These are phyloP conservation scores for Takifugu bimaculatus DNA, from an alignment of 2,113 vertebrate genomes.

Conservation along the genomic window DNA sequence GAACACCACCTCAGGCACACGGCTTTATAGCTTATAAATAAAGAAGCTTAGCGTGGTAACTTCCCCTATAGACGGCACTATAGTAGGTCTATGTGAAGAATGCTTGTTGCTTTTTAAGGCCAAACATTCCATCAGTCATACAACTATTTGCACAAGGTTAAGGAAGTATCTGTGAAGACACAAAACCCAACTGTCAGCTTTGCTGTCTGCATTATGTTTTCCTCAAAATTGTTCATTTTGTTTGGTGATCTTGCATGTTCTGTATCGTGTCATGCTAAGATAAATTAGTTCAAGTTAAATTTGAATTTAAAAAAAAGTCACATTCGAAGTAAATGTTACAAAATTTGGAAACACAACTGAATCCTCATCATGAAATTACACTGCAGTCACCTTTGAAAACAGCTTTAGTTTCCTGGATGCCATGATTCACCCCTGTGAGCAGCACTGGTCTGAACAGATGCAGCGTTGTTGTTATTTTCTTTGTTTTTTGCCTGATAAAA, in stretches of 20 bases:
- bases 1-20: neutral
- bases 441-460: constrained; percentile 27
- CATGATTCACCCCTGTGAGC: constrained; percentile 20
- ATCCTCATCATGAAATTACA: constrained; percentile 16
- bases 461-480: neutral
- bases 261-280: too few relatives aligned
- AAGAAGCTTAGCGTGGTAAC: constrained; percentile 18
- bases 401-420: constrained; percentile 1
- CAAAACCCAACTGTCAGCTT: neutral
- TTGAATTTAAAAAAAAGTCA: neutral
- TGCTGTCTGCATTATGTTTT: neutral
- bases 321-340: neutral
- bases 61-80: constrained; percentile 35
- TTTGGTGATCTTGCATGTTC: too few relatives aligned
- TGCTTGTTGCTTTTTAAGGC: constrained; percentile 46
- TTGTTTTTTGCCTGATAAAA: too few relatives aligned
- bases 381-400: constrained; percentile 17
- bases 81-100: constrained; percentile 44
- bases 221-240: neutral
- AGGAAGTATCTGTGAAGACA: constrained; percentile 36
- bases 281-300: too few relatives aligned
- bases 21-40: constrained; percentile 1
- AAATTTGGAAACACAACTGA: neutral
- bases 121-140: constrained; percentile 42
- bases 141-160: constrained; percentile 53